Base-by-base conservation (phyloP, 2,113 vertebrate species). In the Anhinga rufa region DNA sequence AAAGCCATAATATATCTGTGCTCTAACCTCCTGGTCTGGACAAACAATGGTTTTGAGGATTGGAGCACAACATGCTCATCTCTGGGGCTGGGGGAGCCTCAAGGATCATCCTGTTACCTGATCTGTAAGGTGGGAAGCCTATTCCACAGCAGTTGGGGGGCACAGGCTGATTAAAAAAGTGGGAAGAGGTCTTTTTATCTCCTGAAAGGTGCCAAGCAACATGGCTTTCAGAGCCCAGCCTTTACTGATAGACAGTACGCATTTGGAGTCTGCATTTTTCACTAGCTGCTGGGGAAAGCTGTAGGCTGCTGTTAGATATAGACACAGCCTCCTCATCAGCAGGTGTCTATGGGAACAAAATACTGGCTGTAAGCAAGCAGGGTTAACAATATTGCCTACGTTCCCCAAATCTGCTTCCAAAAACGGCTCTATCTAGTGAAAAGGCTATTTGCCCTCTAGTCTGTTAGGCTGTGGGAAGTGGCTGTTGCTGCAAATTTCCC, bases 1-100 rank as follows among this genome's bases (percentile, higher is more conserved):
- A 54, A 54, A 55, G 2, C 18, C 2, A 0, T 6, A 14, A 28
- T 2, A 0, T 10, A 0, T 20, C 36, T 68, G n/a, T 38, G 32
- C 58, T 62, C 70, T 51, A 46, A 40, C 36, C 44, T 49, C 21
- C 36, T 88, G 71, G 28, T 36, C 49, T 83, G 82, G 22, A 18
- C 42, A 36, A 24, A 14, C 48, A 22, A 6, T 18, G 40, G 36
- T 29, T 70, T n/a, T 24, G 52, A 17, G 42, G 65, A 8, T 0
- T 34, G 29, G 52, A 65, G 54, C 29, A 10, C 1, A 4, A 13
- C 3, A 1, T 18, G 25, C n/a, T 72, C 12, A 5, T 49, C 38
- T 34, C 40, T 44, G 24, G 48, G 77, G 84, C 26, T 46, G 6
- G 57, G 55, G 61, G 24, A 52, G 6, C 62, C 52, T 57, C 17